phyloP scores from a whole-genome alignment of 2,113 vertebrate species.

The Podilymbus podiceps region DNA sequence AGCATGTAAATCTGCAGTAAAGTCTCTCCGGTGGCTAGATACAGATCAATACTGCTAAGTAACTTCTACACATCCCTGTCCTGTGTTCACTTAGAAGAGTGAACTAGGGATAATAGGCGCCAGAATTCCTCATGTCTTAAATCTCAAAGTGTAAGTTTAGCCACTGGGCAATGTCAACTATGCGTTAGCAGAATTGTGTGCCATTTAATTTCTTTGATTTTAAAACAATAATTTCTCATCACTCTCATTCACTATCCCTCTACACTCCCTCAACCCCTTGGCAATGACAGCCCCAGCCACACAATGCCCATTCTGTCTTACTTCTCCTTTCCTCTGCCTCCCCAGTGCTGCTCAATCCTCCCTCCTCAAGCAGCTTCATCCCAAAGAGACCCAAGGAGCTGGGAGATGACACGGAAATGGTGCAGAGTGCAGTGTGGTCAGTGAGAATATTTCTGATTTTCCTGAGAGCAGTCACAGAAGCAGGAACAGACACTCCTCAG shows the following conservation, averaged over 20 bases:
- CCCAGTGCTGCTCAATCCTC: not conserved
- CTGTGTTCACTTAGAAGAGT: not conserved
- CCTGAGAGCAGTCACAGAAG: not conserved
- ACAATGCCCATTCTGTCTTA: not conserved
- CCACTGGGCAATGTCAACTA: not conserved
- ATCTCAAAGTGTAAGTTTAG: not conserved
- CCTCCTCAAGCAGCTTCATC: not conserved
- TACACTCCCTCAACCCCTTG: not conserved
- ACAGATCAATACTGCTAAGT: not conserved
- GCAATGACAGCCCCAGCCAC: slow-evolving; percentile 1
- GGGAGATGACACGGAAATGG: not conserved
- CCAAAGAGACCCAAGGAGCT: not conserved
- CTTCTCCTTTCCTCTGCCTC: not conserved
- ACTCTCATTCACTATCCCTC: not conserved
- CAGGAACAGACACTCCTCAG: not conserved
- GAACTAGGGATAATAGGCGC: fast-evolving
- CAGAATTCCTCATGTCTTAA: not conserved
- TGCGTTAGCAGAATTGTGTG: not conserved
- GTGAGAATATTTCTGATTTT: not conserved
- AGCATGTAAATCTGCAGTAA: not conserved
- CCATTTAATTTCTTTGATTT: not conserved
- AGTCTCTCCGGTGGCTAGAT: not conserved
- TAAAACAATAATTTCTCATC: slow-evolving; percentile 39
- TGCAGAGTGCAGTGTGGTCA: fast-evolving
- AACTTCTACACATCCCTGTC: not conserved